Evolutionary conservation across 1,140 invertebrate genomes (phyloP).

Genomic region (Trachymyrmex cornetzi): DNA sequence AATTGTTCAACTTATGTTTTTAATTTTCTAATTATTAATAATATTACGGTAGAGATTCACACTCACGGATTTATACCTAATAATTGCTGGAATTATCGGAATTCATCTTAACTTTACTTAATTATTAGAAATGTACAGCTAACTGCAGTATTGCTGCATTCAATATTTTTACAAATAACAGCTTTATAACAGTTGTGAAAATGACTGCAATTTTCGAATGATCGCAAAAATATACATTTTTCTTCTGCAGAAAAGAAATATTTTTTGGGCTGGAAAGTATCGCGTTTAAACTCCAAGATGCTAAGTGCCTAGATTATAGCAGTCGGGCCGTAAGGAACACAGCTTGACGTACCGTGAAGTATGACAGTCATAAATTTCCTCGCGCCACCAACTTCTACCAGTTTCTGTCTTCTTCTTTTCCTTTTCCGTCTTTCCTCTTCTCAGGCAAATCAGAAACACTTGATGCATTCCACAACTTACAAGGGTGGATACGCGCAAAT

Average conservation of each 20-base stretch:
- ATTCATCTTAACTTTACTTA: no score
- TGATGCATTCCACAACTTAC: constrained; percentile 51
- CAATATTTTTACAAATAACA: neutral
- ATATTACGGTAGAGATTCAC: neutral
- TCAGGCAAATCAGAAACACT: constrained; percentile 51
- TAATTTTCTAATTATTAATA: constrained; percentile 5
- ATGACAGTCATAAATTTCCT: constrained; percentile 80
- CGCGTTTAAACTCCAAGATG: constrained; percentile 71
- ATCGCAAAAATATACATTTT: neutral
- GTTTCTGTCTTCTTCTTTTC: constrained; percentile 19
- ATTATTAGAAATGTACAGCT: neutral
- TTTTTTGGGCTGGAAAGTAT: constrained; percentile 64
- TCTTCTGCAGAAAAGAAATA: neutral
- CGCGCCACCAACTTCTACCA: constrained; percentile 53
- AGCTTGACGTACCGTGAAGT: constrained; percentile 74
- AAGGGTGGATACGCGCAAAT: constrained; percentile 7
- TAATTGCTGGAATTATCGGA: neutral
- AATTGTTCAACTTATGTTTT: neutral
- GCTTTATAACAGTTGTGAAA: neutral
- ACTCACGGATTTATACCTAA: neutral
- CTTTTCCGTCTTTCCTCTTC: constrained; percentile 3
- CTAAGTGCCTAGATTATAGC: constrained; percentile 81
- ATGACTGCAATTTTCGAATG: neutral
- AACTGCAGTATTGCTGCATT: neutral
- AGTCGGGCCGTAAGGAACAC: constrained; percentile 63